These are phyloP conservation scores for Amblyopsis hoosieri DNA, from an alignment of 2,797 vertebrate species.

Conservation along the genomic window DNA sequence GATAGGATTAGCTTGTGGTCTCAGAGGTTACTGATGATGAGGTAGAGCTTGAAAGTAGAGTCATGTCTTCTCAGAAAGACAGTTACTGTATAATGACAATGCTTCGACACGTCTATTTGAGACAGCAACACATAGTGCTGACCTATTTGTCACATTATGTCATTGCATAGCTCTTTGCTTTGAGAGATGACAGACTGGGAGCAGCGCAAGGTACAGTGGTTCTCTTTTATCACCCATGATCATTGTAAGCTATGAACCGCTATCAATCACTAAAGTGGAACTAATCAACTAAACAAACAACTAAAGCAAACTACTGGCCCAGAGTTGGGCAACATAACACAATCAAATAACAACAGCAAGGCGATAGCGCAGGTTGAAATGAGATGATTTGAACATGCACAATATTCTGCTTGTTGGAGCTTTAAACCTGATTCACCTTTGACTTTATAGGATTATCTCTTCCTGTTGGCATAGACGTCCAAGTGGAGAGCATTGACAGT, in stretches of 20 bases:
- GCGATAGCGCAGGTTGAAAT: too few relatives aligned
- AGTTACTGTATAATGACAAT: neutral
- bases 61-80: conserved; percentile 4
- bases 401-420: neutral
- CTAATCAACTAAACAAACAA: too few relatives aligned
- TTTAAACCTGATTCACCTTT: conserved; percentile 23
- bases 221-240: too few relatives aligned
- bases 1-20: neutral
- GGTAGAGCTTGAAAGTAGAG: neutral
- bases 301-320: too few relatives aligned
- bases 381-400: too few relatives aligned
- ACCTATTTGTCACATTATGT: neutral
- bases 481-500: conserved; percentile 92
- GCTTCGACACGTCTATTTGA: conserved; percentile 13
- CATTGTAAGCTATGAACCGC: too few relatives aligned
- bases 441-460: conserved; percentile 82
- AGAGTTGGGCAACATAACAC: too few relatives aligned
- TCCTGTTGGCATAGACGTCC: conserved; percentile 90
- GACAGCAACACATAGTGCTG: conserved; percentile 5
- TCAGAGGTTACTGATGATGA: neutral
- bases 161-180: too few relatives aligned
- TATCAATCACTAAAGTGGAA: too few relatives aligned
- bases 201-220: too few relatives aligned
- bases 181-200: too few relatives aligned
- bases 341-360: too few relatives aligned